Percentiles rank a stretch among this genome's conserved stretches.
Conservation (phyloP, 1,140 invertebrate genomes). For the Drosophila funebris region DNA sequence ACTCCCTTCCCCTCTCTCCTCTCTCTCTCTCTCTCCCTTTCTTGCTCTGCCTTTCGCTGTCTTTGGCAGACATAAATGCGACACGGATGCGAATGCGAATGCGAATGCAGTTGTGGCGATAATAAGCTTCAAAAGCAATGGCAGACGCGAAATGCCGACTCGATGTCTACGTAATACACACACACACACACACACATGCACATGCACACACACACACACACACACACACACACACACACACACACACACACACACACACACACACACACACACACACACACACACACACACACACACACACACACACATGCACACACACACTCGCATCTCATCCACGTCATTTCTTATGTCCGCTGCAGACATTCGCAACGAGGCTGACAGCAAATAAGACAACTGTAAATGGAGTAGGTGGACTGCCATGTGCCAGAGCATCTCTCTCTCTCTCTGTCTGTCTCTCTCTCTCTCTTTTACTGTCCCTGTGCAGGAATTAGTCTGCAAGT, state of each 20-base stretch:
- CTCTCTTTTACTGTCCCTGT: background rate
- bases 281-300: background rate
- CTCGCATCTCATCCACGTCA: background rate
- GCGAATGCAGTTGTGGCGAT: constrained; percentile 65
- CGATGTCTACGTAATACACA: constrained; percentile 7
- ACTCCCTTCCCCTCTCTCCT: background rate
- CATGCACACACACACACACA: background rate
- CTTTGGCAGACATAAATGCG: constrained; percentile 39
- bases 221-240: background rate
- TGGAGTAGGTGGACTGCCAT: constrained; percentile 53
- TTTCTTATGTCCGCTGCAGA: constrained; percentile 18
- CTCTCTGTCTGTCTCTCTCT: background rate
- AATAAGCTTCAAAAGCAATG: constrained; percentile 56
- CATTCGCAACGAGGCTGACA: constrained; percentile 56
- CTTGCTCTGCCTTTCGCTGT: background rate
- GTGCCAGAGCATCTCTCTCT: background rate
- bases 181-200: background rate
- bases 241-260: background rate
- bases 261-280: background rate
- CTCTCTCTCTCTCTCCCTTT: background rate
- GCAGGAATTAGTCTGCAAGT: constrained; percentile 28
- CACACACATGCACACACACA: background rate
- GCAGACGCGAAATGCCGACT: constrained; percentile 13
- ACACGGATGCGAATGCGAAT: constrained; percentile 31
- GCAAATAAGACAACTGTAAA: constrained; percentile 68